Conservation (phyloP, 2,797 vertebrate genomes). For the Malurus leucopterus region DNA sequence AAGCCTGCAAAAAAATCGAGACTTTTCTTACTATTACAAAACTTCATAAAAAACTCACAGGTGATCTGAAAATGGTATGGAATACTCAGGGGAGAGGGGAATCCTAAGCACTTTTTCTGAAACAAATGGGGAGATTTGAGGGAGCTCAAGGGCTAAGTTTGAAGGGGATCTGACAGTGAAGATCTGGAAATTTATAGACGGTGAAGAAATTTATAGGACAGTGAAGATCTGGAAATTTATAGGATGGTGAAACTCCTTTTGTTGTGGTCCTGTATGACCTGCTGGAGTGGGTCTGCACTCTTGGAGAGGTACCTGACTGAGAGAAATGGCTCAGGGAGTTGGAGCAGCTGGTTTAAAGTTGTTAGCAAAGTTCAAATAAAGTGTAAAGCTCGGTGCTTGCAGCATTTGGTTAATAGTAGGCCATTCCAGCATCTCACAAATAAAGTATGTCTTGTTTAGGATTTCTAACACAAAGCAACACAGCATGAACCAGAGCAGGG, state of each 20-base stretch:
- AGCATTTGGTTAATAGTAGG: neutral
- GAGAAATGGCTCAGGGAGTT: neutral
- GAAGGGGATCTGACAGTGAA: neutral
- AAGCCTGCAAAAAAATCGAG: neutral
- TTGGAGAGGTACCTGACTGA: neutral
- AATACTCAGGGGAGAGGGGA: fast-evolving
- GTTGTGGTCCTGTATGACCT: neutral
- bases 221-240: neutral
- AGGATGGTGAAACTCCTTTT: neutral
- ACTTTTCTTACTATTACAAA: neutral
- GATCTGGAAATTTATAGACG: neutral
- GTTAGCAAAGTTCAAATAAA: neutral
- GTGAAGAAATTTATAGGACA: neutral
- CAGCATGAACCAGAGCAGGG: conserved; percentile 7
- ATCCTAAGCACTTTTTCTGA: neutral
- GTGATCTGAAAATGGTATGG: neutral
- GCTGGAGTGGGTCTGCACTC: neutral
- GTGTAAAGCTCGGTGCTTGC: neutral
- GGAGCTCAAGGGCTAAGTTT: fast-evolving
- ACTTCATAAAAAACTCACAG: neutral
- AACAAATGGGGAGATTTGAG: neutral
- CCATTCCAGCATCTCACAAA: neutral
- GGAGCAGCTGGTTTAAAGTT: neutral
- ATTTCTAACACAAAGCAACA: conserved; percentile 22
- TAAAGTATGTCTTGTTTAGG: conserved; percentile 22